Percentiles rank a stretch among this genome's conserved stretches.
phyloP scores from a whole-genome alignment of 2,797 vertebrate species.

The Aplochiton taeniatus region DNA sequence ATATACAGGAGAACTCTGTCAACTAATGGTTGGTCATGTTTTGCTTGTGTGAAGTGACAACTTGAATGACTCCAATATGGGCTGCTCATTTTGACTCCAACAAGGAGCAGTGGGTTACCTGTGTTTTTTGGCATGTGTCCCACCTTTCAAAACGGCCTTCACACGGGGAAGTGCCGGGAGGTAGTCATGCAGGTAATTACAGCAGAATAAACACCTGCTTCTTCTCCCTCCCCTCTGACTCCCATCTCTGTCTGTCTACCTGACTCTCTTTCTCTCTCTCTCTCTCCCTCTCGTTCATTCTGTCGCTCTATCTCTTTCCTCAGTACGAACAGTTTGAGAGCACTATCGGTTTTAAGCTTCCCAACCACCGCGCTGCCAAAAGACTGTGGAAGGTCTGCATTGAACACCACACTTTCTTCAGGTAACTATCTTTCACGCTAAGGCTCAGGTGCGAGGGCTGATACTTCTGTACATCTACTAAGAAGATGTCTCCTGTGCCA shows the following conservation, averaged over 20 bases:
- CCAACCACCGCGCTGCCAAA: slow-evolving; percentile 96
- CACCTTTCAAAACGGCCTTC: neutral
- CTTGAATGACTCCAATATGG: slow-evolving; percentile 9
- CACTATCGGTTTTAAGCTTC: slow-evolving; percentile 97
- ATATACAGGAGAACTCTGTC: neutral
- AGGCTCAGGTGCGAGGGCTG: too few species aligned
- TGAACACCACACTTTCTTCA: slow-evolving; percentile 98
- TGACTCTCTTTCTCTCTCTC: neutral
- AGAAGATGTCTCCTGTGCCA: neutral
- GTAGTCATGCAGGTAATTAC: slow-evolving; percentile 3
- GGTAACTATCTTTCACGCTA: slow-evolving; percentile 69
- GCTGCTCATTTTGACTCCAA: neutral
- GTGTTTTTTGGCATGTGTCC: neutral
- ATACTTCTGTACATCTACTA: too few species aligned
- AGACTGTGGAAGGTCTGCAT: slow-evolving; percentile 99
- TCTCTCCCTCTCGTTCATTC: slow-evolving; percentile 6
- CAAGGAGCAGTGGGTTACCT: neutral
- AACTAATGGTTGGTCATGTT: neutral
- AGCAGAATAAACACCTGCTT: slow-evolving; percentile 7
- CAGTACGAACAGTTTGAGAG: slow-evolving; percentile 89
- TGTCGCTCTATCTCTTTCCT: slow-evolving; percentile 6
- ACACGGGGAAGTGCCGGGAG: neutral
- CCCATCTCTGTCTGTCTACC: neutral
- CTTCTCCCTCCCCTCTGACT: neutral
- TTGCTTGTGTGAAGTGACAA: slow-evolving; percentile 13